These are phyloP conservation scores for Neodiprion lecontei DNA, from an alignment of 1,140 invertebrate species.

Conservation along the genomic window DNA sequence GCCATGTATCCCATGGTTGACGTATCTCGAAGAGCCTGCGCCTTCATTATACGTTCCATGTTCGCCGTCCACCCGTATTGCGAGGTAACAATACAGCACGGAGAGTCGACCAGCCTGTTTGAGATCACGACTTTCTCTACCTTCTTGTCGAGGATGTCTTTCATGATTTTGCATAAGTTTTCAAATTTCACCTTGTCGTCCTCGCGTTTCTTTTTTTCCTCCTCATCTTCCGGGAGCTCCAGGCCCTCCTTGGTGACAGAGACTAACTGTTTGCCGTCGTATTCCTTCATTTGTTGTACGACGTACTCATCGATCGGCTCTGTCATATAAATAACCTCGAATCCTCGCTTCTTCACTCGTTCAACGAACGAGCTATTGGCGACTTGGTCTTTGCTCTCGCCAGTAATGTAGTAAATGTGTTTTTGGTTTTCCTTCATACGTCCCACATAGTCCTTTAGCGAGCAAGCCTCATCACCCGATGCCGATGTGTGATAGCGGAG, in stretches of 20 bases:
- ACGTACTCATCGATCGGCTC: slow-evolving; percentile 85
- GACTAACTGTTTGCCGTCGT: slow-evolving; percentile 76
- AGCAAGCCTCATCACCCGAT: slow-evolving; percentile 73
- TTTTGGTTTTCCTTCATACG: slow-evolving; percentile 84
- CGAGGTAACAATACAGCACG: slow-evolving; percentile 99
- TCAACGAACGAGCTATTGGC: slow-evolving; percentile 79
- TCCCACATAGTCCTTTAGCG: slow-evolving; percentile 76
- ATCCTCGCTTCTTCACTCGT: slow-evolving; percentile 74
- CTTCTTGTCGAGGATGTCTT: slow-evolving; percentile 97
- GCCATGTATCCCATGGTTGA: slow-evolving; percentile 99
- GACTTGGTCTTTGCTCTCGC: slow-evolving; percentile 74
- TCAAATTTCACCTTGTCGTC: slow-evolving; percentile 95
- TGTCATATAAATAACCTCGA: slow-evolving; percentile 81
- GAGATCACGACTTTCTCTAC: slow-evolving; percentile 97
- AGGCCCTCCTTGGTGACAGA: slow-evolving; percentile 81
- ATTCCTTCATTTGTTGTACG: slow-evolving; percentile 81
- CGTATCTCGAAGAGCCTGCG: slow-evolving; percentile 92
- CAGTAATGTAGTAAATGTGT: slow-evolving; percentile 81
- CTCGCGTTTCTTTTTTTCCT: slow-evolving; percentile 83
- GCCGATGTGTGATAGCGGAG: slow-evolving; percentile 74
- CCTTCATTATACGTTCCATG: slow-evolving; percentile 99
- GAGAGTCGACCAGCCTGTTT: slow-evolving; percentile 93
- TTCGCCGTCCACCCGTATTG: slow-evolving; percentile 99
- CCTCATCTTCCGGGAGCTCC: slow-evolving; percentile 76
- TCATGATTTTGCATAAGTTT: slow-evolving; percentile 96